Percentiles rank a stretch among this genome's conserved stretches.
Conservation (phyloP, 1,140 invertebrate genomes). For the Drosophila bocki region DNA sequence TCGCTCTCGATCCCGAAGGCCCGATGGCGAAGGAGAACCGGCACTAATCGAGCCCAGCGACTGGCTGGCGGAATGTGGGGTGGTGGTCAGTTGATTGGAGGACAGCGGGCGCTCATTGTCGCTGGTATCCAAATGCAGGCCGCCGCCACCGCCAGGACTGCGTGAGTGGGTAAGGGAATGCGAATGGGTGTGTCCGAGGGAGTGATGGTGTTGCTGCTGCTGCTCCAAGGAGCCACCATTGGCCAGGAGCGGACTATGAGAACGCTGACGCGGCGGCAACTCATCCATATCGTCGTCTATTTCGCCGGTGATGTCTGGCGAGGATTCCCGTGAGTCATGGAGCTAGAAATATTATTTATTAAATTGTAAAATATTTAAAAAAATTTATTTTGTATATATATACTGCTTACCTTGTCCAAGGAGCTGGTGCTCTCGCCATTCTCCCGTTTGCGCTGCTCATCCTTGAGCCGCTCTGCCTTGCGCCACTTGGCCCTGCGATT, state of each 20-base stretch:
- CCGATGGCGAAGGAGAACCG: conserved; percentile 79
- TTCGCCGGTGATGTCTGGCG: conserved; percentile 83
- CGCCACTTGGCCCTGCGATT: conserved; percentile 97
- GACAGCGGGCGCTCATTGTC: conserved; percentile 82
- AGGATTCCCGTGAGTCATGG: conserved; percentile 83
- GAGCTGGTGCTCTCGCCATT: conserved; percentile 88
- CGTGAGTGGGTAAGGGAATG: conserved; percentile 54
- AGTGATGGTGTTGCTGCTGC: conserved; percentile 57
- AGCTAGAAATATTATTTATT: conserved; percentile 37
- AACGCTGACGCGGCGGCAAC: conserved; percentile 69
- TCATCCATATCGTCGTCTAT: conserved; percentile 83
- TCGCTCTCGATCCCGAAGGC: conserved; percentile 70
- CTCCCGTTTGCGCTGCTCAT: conserved; percentile 94
- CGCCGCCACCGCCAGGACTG: conserved; percentile 59
- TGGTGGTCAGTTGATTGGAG: conserved; percentile 76
- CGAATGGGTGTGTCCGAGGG: neutral
- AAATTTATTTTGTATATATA: neutral
- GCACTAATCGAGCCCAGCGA: conserved; percentile 84
- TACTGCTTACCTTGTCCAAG: conserved; percentile 83
- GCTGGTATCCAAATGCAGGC: conserved; percentile 70
- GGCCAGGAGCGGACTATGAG: conserved; percentile 69
- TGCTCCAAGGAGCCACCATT: conserved; percentile 40
- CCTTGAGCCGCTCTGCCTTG: conserved; percentile 95
- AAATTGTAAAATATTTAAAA: neutral
- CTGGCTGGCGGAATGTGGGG: conserved; percentile 78